Percentiles rank a stretch among this genome's conserved stretches.
phyloP scores from a whole-genome alignment of 2,797 vertebrate species.

The Naso thynnoides region DNA sequence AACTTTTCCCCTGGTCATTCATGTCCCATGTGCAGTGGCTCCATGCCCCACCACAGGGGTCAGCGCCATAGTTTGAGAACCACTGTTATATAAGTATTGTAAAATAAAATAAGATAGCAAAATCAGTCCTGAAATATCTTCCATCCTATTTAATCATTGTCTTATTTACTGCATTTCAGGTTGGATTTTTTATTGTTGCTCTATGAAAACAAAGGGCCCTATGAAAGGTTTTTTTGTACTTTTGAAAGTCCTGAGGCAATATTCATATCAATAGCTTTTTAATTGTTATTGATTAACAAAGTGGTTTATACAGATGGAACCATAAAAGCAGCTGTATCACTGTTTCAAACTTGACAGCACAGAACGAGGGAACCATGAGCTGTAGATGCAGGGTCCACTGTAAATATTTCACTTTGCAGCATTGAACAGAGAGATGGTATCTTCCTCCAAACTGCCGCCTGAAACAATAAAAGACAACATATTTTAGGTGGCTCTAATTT shows the following conservation, averaged over 20 bases:
- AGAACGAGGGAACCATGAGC: slow-evolving; percentile 19
- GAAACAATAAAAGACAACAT: slow-evolving; percentile 26
- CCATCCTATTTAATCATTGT: slow-evolving; percentile 28
- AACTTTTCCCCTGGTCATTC: too few species aligned
- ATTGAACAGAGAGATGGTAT: slow-evolving; percentile 14
- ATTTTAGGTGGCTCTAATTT: slow-evolving; percentile 46
- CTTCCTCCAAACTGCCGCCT: slow-evolving; percentile 35
- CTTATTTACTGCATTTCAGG: slow-evolving; percentile 20
- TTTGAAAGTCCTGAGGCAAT: slow-evolving; percentile 27
- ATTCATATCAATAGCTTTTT: slow-evolving; percentile 51
- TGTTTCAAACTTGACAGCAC: slow-evolving; percentile 13
- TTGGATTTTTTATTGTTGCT: slow-evolving; percentile 8
- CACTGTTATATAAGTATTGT: too few species aligned
- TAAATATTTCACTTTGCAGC: slow-evolving; percentile 26
- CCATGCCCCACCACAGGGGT: too few species aligned
- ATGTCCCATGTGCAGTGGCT: too few species aligned
- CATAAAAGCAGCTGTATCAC: slow-evolving; percentile 50
- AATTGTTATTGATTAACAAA: slow-evolving; percentile 57
- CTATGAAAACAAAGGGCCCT: slow-evolving; percentile 2
- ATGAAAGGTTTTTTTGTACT: not conserved
- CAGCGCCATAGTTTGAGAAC: too few species aligned
- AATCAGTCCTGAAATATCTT: slow-evolving; percentile 1
- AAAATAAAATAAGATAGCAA: not conserved
- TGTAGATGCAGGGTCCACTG: slow-evolving; percentile 4
- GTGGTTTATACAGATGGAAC: slow-evolving; percentile 23